Evolutionary conservation across 2,113 vertebrate species (phyloP), one percentile per base, ranked within the genome.

Genomic region (Shinisaurus crocodilurus): DNA sequence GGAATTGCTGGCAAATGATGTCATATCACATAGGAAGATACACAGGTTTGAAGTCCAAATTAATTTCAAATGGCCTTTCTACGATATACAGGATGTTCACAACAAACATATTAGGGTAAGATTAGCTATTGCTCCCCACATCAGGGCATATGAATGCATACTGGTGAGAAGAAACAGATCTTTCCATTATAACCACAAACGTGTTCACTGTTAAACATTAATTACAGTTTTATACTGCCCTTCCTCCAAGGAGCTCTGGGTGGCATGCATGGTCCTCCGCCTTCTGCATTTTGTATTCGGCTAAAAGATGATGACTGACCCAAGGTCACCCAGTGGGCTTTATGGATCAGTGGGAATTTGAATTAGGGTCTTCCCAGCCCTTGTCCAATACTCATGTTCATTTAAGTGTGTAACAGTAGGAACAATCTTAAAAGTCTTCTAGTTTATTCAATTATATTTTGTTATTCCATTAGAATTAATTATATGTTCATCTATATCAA

Each of bases 171-270:
- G 80, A 0, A 90, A 94, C 93, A 86, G 32, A 50, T 15, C 86
- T 87, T 86, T 87, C 89, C 65, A 18, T 90, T 89, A 85, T 70
- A 69, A 88, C 9, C 34, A 69, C 13, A 69, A 69, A 67, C 10
- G 18, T 67, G 27, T 45, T 69, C 16, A 23, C 60, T n/a, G 12
- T 72, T n/a, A 81, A n/a, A 20, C 79, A 60, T 82, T 37, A 20
- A 10, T 18, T 57, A n/a, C 80, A 60, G 6, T 60, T 57, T 82
- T 57, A 23, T 32, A 50, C 8, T 54, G 54, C 6, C 20, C 6
- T 82, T 82, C 32, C 32, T 80, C 77, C 77, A 82, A 57, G 32
- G 32, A 82, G 50, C 34, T 82, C 15, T 3, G 32, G 15, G 23
- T 16, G 34, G 50, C 50, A 57, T 82, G 34, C 32, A n/a, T 3